Evolutionary conservation across 2,797 vertebrate species (phyloP).

Genomic region (Sarcoramphus papa): DNA sequence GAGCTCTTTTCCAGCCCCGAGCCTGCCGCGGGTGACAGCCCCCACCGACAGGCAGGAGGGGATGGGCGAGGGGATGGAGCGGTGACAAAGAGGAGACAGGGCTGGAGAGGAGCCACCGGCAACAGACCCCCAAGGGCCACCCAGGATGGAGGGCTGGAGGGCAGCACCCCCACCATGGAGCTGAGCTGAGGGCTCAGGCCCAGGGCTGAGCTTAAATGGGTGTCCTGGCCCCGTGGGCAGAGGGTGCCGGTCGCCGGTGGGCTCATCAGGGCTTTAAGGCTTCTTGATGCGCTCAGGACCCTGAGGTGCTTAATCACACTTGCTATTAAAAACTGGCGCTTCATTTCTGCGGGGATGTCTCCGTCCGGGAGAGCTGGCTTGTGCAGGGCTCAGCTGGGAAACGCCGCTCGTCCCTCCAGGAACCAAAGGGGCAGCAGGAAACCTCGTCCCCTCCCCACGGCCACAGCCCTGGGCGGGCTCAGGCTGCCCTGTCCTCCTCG

Average conservation of each 20-base stretch:
- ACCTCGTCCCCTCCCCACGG: rapidly evolving
- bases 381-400: neutral
- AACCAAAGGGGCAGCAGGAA: neutral
- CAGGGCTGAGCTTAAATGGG: neutral
- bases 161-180: neutral
- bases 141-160: neutral
- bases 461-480: neutral
- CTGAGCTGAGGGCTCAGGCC: too few relatives aligned
- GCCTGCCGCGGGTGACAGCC: too few relatives aligned
- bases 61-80: neutral
- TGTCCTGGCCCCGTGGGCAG: neutral
- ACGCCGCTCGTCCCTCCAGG: neutral
- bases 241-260: rapidly evolving
- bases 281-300: neutral
- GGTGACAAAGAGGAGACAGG: neutral
- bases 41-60: neutral
- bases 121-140: too few relatives aligned
- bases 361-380: neutral
- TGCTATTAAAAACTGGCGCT: neutral
- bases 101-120: neutral
- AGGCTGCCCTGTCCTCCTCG: rapidly evolving
- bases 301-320: neutral
- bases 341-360: neutral
- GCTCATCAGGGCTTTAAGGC: neutral
- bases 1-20: neutral